Evolutionary conservation across 1,140 invertebrate genomes (phyloP).

Genomic region (Artemia franciscana): DNA sequence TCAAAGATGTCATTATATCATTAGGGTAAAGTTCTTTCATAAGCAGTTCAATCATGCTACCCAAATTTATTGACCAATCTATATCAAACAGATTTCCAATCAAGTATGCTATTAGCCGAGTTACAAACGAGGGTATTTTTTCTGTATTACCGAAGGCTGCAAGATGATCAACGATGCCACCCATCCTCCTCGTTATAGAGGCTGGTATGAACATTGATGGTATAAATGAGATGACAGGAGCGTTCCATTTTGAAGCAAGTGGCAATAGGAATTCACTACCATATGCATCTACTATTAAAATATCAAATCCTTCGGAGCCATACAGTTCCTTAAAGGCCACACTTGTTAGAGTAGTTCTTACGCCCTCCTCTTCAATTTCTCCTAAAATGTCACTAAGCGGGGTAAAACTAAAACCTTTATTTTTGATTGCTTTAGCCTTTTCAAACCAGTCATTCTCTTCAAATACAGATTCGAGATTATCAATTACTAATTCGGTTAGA

Average conservation of each 20-base stretch:
- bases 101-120: background rate
- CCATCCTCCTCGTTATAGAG: background rate
- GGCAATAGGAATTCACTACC: background rate
- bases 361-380: background rate
- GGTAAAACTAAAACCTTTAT: background rate
- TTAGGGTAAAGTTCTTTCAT: background rate
- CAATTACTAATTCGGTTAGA: background rate
- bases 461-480: background rate
- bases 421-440: background rate
- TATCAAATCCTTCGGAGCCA: background rate
- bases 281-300: background rate
- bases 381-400: background rate
- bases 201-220: background rate
- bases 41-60: background rate
- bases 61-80: background rate
- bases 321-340: background rate
- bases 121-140: background rate
- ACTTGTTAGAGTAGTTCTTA: background rate
- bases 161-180: background rate
- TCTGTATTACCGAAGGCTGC: background rate
- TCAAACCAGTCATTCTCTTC: background rate
- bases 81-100: background rate
- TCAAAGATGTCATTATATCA: background rate
- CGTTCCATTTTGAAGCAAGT: background rate
- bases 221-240: background rate